Base-by-base conservation (phyloP, 1,140 invertebrate genomes). In the Diuraphis noxia region DNA sequence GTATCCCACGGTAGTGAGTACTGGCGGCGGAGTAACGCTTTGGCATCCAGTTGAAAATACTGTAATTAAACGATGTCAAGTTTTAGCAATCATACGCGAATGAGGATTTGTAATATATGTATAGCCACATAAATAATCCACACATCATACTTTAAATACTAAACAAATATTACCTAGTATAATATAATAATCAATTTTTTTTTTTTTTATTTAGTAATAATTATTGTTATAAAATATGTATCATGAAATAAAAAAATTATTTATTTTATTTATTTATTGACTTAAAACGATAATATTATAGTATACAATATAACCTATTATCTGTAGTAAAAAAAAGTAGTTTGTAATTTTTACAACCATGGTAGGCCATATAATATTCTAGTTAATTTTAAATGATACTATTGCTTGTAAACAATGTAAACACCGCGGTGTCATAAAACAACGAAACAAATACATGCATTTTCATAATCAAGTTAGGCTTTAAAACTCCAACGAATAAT, bases 61-160 rank as follows among this genome's bases (percentile, higher is more conserved):
- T 46, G 72, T 43, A 90, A 79, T 90, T 90, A 90, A 81, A 77
- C 88, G 63, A 13, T 79, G 63, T 89, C 88, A 41, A 77, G 40
- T 46, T 52, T 13, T 86, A 36, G n/a, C 43, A 34, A 21, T 85
- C 41, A 8, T 17, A 46, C n/a, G 2, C n/a, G 10, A 82, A 41
- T 19, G 4, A 41, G 40, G 25, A 41, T 82, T 41, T 82, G 10
- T n/a, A 19, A 82, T 82, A 82, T n/a, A n/a, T n/a, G n/a, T n/a
- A n/a, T 41, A 41, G 30, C 41, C 36, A 38, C 23, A 40, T 40
- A 23, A n/a, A n/a, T 0, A 79, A 79, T 23, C 21, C 19, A 72
- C 4, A n/a, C 30, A 17, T 72, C 10, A 72, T 72, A n/a, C 13
- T 72, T n/a, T n/a, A n/a, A 30, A 63, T 4, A 63, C 56, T 13